Conservation (phyloP, 2,113 vertebrate species). For the Mus spicilegus region DNA sequence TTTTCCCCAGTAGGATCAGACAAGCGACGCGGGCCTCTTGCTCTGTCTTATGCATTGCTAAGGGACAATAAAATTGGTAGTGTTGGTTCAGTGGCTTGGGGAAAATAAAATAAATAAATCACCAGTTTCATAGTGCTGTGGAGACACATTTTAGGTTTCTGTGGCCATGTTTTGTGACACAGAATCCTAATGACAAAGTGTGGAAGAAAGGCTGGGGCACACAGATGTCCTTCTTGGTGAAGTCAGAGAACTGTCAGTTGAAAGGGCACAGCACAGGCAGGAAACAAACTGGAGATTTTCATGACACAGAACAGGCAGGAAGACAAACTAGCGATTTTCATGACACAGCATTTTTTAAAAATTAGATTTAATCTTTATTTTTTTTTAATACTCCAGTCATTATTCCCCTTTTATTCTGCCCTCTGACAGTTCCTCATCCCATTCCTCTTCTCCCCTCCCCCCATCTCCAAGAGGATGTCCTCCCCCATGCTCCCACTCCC, state of each 20-base stretch:
- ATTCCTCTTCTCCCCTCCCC: too few relatives aligned
- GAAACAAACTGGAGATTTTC: neutral
- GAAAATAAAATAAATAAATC: conserved; percentile 31
- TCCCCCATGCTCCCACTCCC: too few relatives aligned
- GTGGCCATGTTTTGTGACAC: neutral
- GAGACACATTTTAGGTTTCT: neutral
- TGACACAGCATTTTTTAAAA: neutral
- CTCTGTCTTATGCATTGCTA: neutral
- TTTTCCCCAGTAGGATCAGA: neutral
- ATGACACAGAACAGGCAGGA: neutral
- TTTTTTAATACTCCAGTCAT: too few relatives aligned
- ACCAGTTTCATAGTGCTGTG: neutral
- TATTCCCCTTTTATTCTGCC: too few relatives aligned
- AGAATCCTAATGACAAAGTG: conserved; percentile 29
- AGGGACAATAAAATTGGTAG: neutral
- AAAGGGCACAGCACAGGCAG: neutral
- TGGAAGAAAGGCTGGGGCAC: neutral
- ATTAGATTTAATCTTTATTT: too few relatives aligned
- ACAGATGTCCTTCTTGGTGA: neutral
- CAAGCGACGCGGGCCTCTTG: neutral
- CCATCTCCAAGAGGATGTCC: too few relatives aligned
- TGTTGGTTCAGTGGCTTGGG: neutral
- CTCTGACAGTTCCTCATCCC: too few relatives aligned
- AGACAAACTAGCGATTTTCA: neutral
- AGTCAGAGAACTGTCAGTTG: neutral